Evolutionary conservation across 2,888 invertebrate species (phyloP), one percentile per base, ranked within the genome.

Genomic region (Zonitis immaculata): DNA sequence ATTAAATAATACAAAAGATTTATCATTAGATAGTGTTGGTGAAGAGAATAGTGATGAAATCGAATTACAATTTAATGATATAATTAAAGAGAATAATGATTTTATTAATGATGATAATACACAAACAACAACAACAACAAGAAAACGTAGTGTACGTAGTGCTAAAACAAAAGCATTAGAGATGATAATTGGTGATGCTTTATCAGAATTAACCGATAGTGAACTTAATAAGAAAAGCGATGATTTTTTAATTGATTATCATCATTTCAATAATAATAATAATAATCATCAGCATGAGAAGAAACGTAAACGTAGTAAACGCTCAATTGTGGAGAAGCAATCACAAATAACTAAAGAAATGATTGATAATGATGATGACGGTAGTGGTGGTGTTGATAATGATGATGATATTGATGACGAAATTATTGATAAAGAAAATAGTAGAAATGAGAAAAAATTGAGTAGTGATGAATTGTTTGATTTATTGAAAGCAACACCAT

Each of bases 401-500:
- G 14, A 20, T 11, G 18, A 39, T 16, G 49, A 42, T 42, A 43
- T 9, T 42, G 46, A 9, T 42, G 16, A 30, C 20, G 49, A 6
- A 53, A 42, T 32, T 11, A 25, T 18, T 28, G 22, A 56, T 49
- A 52, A 59, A 51, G 47, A 47, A 5, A 47, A 47, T 27, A 54
- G 57, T 11, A 47, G 27, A 52, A 57, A 49, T 48, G 58, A 60
- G 12, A 66, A 60, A 25, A 67, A 68, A 58, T 30, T 69, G 32
- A 67, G 61, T 49, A 66, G 62, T 39, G 69, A 71, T 43, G 64
- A 69, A 60, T 47, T 69, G 47, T 70, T 70, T 52, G 69, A 70
- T 56, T 50, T 70, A 44, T 53, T 70, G 11, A 70, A 70, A 57
- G 57, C 65, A 3, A 64, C 67, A 6, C 54, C 65, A 6, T 54